Evolutionary conservation across 2,797 vertebrate genomes (phyloP).

Genomic region (Sitta carolinensis): DNA sequence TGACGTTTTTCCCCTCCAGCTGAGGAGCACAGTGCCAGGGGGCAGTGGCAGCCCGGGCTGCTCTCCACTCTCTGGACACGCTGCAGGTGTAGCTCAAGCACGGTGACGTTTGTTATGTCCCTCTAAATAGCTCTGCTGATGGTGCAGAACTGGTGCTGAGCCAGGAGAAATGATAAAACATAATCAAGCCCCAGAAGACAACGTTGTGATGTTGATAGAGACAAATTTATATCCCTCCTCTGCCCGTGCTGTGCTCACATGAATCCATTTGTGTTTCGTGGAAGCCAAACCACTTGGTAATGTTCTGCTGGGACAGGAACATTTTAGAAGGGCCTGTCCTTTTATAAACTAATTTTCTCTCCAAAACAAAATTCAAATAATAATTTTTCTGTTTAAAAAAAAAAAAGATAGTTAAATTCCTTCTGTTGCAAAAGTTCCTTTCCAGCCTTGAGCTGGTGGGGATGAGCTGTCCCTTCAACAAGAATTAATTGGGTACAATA

Average conservation of each 20-base stretch:
- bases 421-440: background rate
- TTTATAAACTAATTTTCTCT: background rate
- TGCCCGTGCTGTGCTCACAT: background rate
- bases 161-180: conserved; percentile 10
- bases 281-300: background rate
- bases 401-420: background rate
- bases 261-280: background rate
- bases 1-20: background rate
- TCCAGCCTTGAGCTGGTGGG: background rate
- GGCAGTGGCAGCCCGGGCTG: background rate
- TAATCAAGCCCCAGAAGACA: background rate
- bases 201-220: background rate
- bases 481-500: rapidly evolving
- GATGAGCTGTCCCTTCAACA: background rate
- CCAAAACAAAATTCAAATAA: background rate
- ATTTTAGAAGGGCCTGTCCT: background rate
- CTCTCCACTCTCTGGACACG: background rate
- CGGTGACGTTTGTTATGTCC: background rate
- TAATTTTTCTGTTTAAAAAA: background rate
- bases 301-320: background rate
- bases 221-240: background rate
- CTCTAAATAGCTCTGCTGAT: conserved; percentile 34
- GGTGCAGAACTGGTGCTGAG: conserved; percentile 33
- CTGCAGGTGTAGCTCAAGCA: background rate
- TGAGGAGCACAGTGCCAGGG: background rate